Evolutionary conservation across 2,888 invertebrate genomes (phyloP).

Genomic region (Poecilus cupreus): DNA sequence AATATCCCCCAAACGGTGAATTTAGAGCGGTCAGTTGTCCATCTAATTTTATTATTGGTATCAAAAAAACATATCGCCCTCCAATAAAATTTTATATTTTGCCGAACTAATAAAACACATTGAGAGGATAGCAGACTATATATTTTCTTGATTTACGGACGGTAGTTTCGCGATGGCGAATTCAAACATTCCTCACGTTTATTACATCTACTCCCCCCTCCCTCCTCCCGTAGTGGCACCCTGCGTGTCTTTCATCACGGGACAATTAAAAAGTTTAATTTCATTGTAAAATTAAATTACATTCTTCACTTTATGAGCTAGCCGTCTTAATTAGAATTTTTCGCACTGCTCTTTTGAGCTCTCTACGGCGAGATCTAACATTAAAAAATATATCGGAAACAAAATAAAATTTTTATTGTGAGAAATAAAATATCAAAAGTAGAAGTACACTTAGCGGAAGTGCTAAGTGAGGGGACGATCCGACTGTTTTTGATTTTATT

Average conservation of each 20-base stretch:
- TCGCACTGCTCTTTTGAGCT: background rate
- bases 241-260: background rate
- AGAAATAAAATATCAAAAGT: slow-evolving; percentile 28
- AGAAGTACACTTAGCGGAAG: slow-evolving; percentile 21
- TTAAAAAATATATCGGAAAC: slow-evolving; percentile 51
- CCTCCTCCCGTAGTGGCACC: background rate
- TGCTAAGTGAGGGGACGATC: slow-evolving; percentile 3
- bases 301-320: slow-evolving; percentile 49
- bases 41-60: slow-evolving; percentile 53
- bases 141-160: slow-evolving; percentile 56
- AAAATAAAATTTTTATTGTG: slow-evolving; percentile 42
- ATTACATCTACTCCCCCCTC: background rate
- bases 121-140: slow-evolving; percentile 32
- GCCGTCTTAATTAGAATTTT: slow-evolving; percentile 28
- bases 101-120: slow-evolving; percentile 50
- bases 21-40: slow-evolving; percentile 32
- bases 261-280: slow-evolving; percentile 58
- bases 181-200: slow-evolving; percentile 50
- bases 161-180: slow-evolving; percentile 42
- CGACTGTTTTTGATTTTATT: slow-evolving; percentile 39
- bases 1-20: too few relatives aligned
- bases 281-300: slow-evolving; percentile 58
- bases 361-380: background rate
- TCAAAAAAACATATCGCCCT: slow-evolving; percentile 55
- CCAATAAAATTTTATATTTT: slow-evolving; percentile 54